Evolutionary conservation across 2,888 invertebrate genomes (phyloP).

Genomic region (Euspilapteryx auroguttella): DNA sequence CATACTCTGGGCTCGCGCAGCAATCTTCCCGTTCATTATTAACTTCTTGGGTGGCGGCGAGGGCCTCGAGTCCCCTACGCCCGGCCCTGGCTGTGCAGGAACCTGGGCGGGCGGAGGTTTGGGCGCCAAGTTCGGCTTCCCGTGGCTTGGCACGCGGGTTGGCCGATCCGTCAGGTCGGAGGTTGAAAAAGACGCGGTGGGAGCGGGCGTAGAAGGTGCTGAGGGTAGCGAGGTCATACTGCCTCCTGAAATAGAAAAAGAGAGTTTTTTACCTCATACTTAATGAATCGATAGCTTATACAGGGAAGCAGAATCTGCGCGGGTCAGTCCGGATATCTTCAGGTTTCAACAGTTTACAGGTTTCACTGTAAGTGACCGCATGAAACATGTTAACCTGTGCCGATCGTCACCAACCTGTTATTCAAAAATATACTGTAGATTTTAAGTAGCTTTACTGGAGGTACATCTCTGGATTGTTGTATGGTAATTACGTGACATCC

Average conservation of each 20-base stretch:
- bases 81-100: too few species aligned
- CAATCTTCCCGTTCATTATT: slow-evolving; percentile 58
- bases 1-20: slow-evolving; percentile 83
- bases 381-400: too few species aligned
- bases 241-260: slow-evolving; percentile 27
- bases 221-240: slow-evolving; percentile 45
- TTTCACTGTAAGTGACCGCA: too few species aligned
- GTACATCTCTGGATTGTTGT: too few species aligned
- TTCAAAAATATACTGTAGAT: too few species aligned
- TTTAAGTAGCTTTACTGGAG: too few species aligned
- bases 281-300: too few species aligned
- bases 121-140: slow-evolving; percentile 83
- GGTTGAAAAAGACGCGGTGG: slow-evolving; percentile 37
- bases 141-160: slow-evolving; percentile 57
- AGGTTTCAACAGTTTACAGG: too few species aligned
- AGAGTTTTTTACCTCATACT: too few species aligned
- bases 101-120: slow-evolving; percentile 81
- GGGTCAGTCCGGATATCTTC: too few species aligned
- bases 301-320: slow-evolving; percentile 1
- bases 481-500: too few species aligned
- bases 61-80: slow-evolving; percentile 63
- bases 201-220: slow-evolving; percentile 26
- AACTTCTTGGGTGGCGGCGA: slow-evolving; percentile 70
- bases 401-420: too few species aligned
- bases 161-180: slow-evolving; percentile 49